Evolutionary conservation across 2,113 vertebrate species (phyloP).

Genomic region (Engystomops pustulosus): DNA sequence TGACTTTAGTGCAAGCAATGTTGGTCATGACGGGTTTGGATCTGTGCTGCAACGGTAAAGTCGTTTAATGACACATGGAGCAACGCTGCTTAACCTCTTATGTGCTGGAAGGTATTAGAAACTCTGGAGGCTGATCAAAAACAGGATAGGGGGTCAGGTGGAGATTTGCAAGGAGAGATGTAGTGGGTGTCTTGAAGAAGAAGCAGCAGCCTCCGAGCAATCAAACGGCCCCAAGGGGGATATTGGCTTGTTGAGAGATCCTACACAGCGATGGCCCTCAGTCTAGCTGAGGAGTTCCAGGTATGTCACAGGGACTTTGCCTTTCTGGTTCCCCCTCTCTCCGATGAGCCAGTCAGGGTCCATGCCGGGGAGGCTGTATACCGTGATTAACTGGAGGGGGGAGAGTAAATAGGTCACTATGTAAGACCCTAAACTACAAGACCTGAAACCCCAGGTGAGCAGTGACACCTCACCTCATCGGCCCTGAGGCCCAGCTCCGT

Average conservation of each 20-base stretch:
- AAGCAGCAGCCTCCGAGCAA: slow-evolving; percentile 34
- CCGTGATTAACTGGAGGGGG: slow-evolving; percentile 87
- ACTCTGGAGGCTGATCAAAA: neutral
- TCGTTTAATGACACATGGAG: neutral
- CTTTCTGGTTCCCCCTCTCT: slow-evolving; percentile 91
- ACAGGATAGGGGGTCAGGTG: neutral
- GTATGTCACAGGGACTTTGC: slow-evolving; percentile 96
- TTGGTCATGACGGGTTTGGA: neutral
- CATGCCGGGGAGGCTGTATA: slow-evolving; percentile 96
- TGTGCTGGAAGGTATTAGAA: neutral
- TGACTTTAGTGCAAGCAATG: slow-evolving; percentile 42
- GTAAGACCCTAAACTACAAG: neutral
- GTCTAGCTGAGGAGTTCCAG: slow-evolving; percentile 93
- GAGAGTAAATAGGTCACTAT: neutral
- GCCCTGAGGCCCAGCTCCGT: slow-evolving; percentile 91
- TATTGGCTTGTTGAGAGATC: slow-evolving; percentile 54
- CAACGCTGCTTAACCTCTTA: neutral
- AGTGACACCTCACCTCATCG: slow-evolving; percentile 83
- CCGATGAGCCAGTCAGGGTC: slow-evolving; percentile 96
- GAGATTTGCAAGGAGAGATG: slow-evolving; percentile 46
- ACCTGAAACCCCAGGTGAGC: neutral
- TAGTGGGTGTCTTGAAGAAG: neutral
- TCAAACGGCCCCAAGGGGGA: slow-evolving; percentile 11
- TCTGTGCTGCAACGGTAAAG: neutral
- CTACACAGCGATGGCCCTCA: slow-evolving; percentile 6